phyloP scores from a whole-genome alignment of 2,113 vertebrate genomes.

The Protobothrops flavoviridis region DNA sequence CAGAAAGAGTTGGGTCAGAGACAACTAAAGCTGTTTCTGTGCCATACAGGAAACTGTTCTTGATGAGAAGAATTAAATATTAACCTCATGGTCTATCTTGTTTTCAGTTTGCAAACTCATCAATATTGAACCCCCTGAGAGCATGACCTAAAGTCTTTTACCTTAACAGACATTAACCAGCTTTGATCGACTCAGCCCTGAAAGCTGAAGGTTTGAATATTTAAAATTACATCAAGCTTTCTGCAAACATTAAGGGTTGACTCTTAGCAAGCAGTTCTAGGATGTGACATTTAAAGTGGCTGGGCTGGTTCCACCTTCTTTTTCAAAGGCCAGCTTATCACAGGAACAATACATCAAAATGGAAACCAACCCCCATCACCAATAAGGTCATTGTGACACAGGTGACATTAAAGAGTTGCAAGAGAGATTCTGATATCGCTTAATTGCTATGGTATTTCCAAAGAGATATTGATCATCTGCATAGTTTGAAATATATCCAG shows the following conservation, averaged over 20 bases:
- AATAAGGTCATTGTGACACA: neutral
- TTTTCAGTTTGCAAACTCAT: slow-evolving; percentile 36
- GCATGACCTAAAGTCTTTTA: neutral
- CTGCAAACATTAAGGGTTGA: neutral
- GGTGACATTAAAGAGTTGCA: neutral
- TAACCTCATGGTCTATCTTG: slow-evolving; percentile 25
- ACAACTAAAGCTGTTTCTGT: slow-evolving; percentile 17
- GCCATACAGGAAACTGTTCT: slow-evolving; percentile 31
- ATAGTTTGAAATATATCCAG: neutral
- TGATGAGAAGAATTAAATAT: slow-evolving; percentile 42
- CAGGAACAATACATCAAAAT: neutral
- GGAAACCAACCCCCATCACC: neutral
- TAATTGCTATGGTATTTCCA: neutral
- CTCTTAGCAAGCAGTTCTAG: neutral
- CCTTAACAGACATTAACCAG: slow-evolving; percentile 3
- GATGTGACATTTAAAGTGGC: neutral
- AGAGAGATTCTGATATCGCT: neutral
- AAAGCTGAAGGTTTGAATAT: slow-evolving; percentile 31
- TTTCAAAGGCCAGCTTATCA: neutral
- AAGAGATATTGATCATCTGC: neutral
- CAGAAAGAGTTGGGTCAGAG: slow-evolving; percentile 48
- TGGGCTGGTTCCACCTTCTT: neutral
- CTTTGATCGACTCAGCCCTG: slow-evolving; percentile 14
- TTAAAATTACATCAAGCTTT: slow-evolving; percentile 6
- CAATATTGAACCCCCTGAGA: slow-evolving; percentile 17